Percentiles rank a stretch among this genome's conserved stretches.
phyloP scores from a whole-genome alignment of 2,888 invertebrate species.

The Tipula confusa region DNA sequence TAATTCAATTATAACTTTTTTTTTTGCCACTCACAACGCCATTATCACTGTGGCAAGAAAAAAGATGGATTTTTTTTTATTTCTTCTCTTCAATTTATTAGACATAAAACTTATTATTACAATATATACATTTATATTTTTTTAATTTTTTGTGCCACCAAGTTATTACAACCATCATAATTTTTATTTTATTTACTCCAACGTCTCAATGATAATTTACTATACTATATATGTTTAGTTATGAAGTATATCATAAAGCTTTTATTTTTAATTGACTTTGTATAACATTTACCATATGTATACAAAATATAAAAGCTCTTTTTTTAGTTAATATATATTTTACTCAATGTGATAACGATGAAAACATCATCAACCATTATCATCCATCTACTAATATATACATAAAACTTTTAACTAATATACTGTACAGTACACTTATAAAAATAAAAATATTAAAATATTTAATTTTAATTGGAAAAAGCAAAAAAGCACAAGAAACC shows the following conservation, averaged over 20 bases:
- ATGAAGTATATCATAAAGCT: not conserved
- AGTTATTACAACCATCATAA: too few species aligned
- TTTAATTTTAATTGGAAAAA: not conserved
- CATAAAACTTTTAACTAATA: not conserved
- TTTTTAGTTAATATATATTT: not conserved
- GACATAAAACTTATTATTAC: too few species aligned
- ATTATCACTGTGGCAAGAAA: too few species aligned
- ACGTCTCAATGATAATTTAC: not conserved
- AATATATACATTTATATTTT: too few species aligned
- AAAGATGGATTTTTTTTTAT: too few species aligned
- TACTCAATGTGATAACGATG: not conserved
- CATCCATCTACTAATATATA: not conserved
- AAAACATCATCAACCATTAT: not conserved
- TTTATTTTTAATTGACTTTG: not conserved
- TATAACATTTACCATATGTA: not conserved
- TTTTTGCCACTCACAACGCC: too few species aligned
- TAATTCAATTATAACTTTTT: too few species aligned
- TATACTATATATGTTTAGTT: not conserved
- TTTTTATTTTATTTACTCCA: not conserved
- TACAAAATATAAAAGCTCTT: not conserved
- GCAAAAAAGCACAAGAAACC: not conserved
- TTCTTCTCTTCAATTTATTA: too few species aligned
- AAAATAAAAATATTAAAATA: not conserved
- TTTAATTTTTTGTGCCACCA: too few species aligned
- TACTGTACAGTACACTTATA: not conserved